Conservation (phyloP, 2,888 invertebrate species). For the Phalera bucephala region DNA sequence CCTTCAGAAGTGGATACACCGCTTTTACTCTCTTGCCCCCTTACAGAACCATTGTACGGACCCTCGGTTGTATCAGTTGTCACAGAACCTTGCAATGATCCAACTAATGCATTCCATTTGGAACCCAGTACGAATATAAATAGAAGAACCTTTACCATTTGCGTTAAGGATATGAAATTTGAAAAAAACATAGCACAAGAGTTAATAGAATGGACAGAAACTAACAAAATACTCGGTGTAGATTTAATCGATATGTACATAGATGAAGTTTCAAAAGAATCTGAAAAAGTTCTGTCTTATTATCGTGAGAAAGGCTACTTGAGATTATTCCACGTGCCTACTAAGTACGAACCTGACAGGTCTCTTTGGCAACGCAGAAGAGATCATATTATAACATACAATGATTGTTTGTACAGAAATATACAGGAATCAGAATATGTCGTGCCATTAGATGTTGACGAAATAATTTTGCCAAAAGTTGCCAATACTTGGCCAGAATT, state of each 20-base stretch:
- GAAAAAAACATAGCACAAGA: constrained; percentile 83
- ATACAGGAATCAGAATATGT: constrained; percentile 85
- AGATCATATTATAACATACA: constrained; percentile 89
- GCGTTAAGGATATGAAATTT: constrained; percentile 88
- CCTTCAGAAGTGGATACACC: constrained; percentile 77
- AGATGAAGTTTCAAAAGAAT: constrained; percentile 81
- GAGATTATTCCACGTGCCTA: constrained; percentile 77
- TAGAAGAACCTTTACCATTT: constrained; percentile 83
- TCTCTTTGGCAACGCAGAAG: constrained; percentile 86
- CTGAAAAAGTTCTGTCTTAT: constrained; percentile 78
- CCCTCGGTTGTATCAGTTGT: constrained; percentile 75
- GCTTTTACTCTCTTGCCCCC: constrained; percentile 84
- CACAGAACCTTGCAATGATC: constrained; percentile 74
- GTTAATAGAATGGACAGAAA: constrained; percentile 88
- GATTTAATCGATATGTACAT: constrained; percentile 86
- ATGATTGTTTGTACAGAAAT: constrained; percentile 90
- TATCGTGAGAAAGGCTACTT: constrained; percentile 78
- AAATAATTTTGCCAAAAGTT: constrained; percentile 86
- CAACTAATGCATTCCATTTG: constrained; percentile 64
- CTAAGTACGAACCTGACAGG: constrained; percentile 66
- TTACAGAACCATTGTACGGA: constrained; percentile 69
- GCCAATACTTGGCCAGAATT: constrained; percentile 83
- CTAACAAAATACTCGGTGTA: constrained; percentile 86
- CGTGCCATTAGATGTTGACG: constrained; percentile 88
- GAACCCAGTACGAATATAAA: constrained; percentile 36